Percentiles rank a stretch among this genome's conserved stretches.
phyloP scores from a whole-genome alignment of 2,113 vertebrate genomes.

The Embiotoca jacksoni region DNA sequence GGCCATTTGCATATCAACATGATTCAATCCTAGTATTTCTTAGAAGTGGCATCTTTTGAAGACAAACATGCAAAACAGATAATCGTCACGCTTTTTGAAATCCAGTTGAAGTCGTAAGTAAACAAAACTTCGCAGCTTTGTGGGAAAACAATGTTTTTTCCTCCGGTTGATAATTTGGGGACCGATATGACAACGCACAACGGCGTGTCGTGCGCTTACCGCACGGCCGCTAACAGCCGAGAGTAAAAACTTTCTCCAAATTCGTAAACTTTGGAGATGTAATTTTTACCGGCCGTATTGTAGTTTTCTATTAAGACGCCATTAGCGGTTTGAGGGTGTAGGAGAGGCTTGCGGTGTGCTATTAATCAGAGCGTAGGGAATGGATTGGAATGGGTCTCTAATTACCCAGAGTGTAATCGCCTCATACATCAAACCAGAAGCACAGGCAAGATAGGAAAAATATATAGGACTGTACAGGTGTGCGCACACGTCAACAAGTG shows the following conservation, averaged over 20 bases:
- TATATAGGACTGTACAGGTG: slow-evolving; percentile 7
- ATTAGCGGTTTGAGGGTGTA: slow-evolving; percentile 53
- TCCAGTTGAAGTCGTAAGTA: slow-evolving; percentile 2
- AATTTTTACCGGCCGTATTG: slow-evolving; percentile 41
- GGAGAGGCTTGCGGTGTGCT: slow-evolving; percentile 32
- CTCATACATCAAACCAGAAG: slow-evolving; percentile 70
- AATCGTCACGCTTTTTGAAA: slow-evolving; percentile 25
- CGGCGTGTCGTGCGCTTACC: background rate
- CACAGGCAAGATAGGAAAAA: slow-evolving; percentile 4
- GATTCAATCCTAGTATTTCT: slow-evolving; percentile 57
- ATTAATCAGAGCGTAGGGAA: slow-evolving; percentile 71
- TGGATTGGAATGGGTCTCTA: slow-evolving; percentile 69
- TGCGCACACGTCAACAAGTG: slow-evolving; percentile 1
- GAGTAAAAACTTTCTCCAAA: slow-evolving; percentile 15
- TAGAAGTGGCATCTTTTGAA: slow-evolving; percentile 57
- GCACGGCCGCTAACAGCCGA: slow-evolving; percentile 5
- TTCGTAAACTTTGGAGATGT: slow-evolving; percentile 34
- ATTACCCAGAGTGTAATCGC: slow-evolving; percentile 72
- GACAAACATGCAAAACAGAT: slow-evolving; percentile 28
- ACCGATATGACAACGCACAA: background rate
- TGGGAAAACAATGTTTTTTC: slow-evolving; percentile 15
- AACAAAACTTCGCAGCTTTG: slow-evolving; percentile 25
- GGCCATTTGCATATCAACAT: slow-evolving; percentile 66
- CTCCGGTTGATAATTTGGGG: background rate
- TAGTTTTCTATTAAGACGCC: slow-evolving; percentile 43